A percentile compares a stretch with the other conserved stretches of the same genome.
phyloP scores from a whole-genome alignment of 2,113 vertebrate genomes.

The Takifugu bimaculatus region DNA sequence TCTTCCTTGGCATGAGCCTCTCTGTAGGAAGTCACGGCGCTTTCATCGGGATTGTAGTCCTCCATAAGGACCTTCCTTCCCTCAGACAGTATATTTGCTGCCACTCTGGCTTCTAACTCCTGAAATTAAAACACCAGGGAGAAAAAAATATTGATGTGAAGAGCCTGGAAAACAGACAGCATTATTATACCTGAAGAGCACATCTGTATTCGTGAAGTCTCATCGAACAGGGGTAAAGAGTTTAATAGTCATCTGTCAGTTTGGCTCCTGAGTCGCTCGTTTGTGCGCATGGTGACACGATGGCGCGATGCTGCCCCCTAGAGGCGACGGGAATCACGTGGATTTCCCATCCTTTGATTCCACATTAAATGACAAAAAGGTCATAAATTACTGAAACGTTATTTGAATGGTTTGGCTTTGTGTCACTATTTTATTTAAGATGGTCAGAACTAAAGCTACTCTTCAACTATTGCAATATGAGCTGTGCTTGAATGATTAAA shows the following conservation, averaged over 20 bases:
- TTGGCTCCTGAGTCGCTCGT: conserved; percentile 29
- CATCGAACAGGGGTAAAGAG: conserved; percentile 47
- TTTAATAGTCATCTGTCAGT: conserved; percentile 20
- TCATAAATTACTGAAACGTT: background rate
- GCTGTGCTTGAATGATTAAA: no score
- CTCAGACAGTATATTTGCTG: conserved; percentile 88
- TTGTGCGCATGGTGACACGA: background rate
- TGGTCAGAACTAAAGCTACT: no score
- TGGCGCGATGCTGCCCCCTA: conserved; percentile 47
- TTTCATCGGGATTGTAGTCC: conserved; percentile 81
- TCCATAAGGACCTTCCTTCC: conserved; percentile 81
- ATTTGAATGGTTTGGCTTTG: background rate
- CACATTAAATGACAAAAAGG: background rate
- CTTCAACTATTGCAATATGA: no score
- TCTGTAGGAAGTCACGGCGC: conserved; percentile 76
- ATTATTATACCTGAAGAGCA: conserved; percentile 38
- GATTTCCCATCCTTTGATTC: background rate
- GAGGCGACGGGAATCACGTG: conserved; percentile 6
- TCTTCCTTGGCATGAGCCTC: conserved; percentile 83
- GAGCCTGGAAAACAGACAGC: conserved; percentile 44
- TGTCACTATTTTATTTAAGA: background rate
- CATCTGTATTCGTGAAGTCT: conserved; percentile 31
- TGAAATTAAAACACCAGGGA: conserved; percentile 63
- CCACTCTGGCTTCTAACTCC: conserved; percentile 87
- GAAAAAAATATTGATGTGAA: conserved; percentile 54